Percentiles rank a stretch among this genome's conserved stretches.
phyloP scores from a whole-genome alignment of 2,113 vertebrate genomes.

The cattle (Bos taurus) region DNA sequence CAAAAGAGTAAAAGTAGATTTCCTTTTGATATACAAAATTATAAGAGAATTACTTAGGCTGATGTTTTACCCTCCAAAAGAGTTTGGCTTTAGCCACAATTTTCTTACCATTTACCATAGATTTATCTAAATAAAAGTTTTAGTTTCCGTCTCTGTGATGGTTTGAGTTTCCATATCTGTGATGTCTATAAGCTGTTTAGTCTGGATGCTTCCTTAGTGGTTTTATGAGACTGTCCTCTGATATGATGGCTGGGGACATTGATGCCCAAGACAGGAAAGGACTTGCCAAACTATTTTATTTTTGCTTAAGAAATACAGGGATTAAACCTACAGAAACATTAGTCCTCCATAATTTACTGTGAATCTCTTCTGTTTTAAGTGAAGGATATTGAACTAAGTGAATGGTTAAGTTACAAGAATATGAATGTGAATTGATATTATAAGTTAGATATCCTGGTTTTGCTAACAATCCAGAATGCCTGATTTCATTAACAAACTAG shows the following conservation, averaged over 20 bases:
- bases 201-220: not conserved
- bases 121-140: constrained; percentile 46
- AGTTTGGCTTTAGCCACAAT: not conserved
- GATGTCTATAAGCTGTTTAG: not conserved
- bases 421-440: not conserved
- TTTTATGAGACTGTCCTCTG: not conserved
- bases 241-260: not conserved
- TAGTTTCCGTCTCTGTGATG: not conserved
- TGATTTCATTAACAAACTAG: not conserved
- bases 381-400: constrained; percentile 30
- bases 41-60: not conserved
- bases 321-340: not conserved
- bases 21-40: not conserved
- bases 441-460: constrained; percentile 35
- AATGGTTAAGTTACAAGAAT: constrained; percentile 17
- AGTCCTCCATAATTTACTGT: not conserved
- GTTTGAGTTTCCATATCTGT: constrained; percentile 1
- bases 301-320: constrained; percentile 40
- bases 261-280: not conserved
- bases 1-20: not conserved
- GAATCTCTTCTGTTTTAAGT: not conserved
- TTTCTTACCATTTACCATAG: constrained; percentile 17
- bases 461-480: not conserved
- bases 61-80: not conserved
- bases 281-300: constrained; percentile 16